These are phyloP conservation scores for Antigone vipio DNA, from an alignment of 2,113 vertebrate species.

Conservation along the genomic window DNA sequence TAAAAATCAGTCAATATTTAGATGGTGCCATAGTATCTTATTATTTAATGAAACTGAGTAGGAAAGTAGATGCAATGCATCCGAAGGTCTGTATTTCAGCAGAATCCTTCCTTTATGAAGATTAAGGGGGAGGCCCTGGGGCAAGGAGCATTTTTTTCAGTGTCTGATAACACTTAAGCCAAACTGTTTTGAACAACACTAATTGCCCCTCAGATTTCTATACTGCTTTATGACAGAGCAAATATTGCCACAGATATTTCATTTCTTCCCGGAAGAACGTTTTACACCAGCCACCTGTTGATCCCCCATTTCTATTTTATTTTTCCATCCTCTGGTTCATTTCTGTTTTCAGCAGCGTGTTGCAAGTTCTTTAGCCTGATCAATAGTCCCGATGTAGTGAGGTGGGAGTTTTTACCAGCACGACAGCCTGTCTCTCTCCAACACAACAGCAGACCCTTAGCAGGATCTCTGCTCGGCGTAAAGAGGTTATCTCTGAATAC, in stretches of 20 bases:
- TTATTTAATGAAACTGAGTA: slow-evolving; percentile 52
- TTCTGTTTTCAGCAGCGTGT: background rate
- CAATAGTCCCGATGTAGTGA: background rate
- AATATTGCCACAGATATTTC: slow-evolving; percentile 1
- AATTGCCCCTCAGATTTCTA: slow-evolving; percentile 1
- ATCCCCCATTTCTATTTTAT: background rate
- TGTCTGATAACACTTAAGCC: slow-evolving; percentile 13
- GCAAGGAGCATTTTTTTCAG: background rate
- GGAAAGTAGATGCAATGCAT: background rate
- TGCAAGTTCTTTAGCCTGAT: background rate
- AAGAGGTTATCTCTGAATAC: slow-evolving; percentile 50
- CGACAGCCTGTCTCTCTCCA: slow-evolving; percentile 20
- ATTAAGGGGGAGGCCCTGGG: background rate
- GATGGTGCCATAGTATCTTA: slow-evolving; percentile 53
- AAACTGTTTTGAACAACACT: slow-evolving; percentile 16
- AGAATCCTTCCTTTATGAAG: slow-evolving; percentile 33
- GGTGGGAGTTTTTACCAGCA: background rate
- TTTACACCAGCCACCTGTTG: background rate
- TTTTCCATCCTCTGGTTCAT: background rate
- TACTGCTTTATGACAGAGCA: background rate
- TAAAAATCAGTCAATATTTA: slow-evolving; percentile 62
- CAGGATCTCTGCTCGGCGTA: background rate
- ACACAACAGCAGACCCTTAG: background rate
- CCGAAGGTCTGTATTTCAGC: slow-evolving; percentile 47
- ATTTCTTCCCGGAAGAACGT: slow-evolving; percentile 24